Evolutionary conservation across 23 tunicate species (phyloP), one percentile per base, ranked within the genome.

Genomic region (Aplidium turbinatum): DNA sequence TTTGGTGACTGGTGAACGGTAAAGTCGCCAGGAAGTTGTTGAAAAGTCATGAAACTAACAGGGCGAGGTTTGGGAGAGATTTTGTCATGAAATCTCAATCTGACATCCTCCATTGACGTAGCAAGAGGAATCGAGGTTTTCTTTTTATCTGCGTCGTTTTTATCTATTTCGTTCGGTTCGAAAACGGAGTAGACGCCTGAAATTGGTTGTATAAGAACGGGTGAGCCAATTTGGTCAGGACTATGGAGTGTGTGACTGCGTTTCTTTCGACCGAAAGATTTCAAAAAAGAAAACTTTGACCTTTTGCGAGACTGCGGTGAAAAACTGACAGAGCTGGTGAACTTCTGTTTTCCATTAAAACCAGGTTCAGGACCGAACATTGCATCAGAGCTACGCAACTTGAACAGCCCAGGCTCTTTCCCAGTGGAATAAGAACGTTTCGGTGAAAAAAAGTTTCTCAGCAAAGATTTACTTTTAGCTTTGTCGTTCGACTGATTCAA

Each of bases 31-130:
- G 56, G 57, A 1, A 34, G 5, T 76, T 54, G 72, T 31, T 79
- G 94, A 34, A 87, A 87, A 47, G 94, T 87, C 80, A 68, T 70
- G 36, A 87, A 87, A 65, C 94, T 87, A 19, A 87, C 76, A 4
- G 94, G 94, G 56, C 94, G 33, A 20, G 64, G 87, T 5, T 60
- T 72, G 3, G 63, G 11, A 2, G 72, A 4, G 27, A 53, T 46
- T 19, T 55, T 40, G 3, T 71, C 78, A 1, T 57, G 68, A 6
- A 42, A 57, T 40, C 78, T 42, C 73, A 46, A 16, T 1, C 24
- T 38, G 0, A 81, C 73, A 26, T 81, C 66, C 1, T 72, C 79
- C 26, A 72, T 32, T 2, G 87, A 81, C 1, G 51, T 22, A 3
- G 55, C 47, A 18, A 6, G 11, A 13, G 73, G 54, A 1, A 57